phyloP scores from a whole-genome alignment of 2,113 vertebrate species.

The Dipodomys spectabilis region DNA sequence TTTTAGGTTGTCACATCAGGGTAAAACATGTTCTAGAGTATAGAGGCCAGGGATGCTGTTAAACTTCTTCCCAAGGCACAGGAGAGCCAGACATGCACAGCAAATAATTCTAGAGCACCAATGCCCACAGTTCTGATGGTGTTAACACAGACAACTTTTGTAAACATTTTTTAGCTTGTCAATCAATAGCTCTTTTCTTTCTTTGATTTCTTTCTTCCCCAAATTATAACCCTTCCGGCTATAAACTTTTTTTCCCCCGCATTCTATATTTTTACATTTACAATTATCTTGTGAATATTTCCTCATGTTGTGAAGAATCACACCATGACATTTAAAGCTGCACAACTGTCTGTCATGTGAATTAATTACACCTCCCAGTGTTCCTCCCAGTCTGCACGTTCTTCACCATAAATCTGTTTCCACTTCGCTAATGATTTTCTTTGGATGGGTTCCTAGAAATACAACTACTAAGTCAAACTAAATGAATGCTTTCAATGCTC shows the following conservation, averaged over 20 bases:
- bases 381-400: background rate
- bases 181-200: background rate
- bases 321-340: background rate
- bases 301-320: background rate
- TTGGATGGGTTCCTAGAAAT: conserved; percentile 62
- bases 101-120: background rate
- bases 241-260: background rate
- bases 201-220: background rate
- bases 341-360: background rate
- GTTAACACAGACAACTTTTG: background rate
- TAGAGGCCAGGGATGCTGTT: background rate
- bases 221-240: background rate
- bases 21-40: background rate
- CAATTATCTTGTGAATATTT: background rate
- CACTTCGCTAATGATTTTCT: conserved; percentile 42
- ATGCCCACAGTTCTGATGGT: background rate
- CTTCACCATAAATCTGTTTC: conserved; percentile 50
- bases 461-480: conserved; percentile 55
- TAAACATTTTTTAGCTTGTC: background rate
- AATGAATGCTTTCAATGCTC: conserved; percentile 58
- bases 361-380: background rate
- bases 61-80: background rate
- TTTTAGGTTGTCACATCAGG: background rate
- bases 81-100: background rate
- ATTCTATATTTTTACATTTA: background rate